These are phyloP conservation scores for Eupeodes luniger DNA, from an alignment of 2,888 invertebrate genomes.

Conservation along the genomic window DNA sequence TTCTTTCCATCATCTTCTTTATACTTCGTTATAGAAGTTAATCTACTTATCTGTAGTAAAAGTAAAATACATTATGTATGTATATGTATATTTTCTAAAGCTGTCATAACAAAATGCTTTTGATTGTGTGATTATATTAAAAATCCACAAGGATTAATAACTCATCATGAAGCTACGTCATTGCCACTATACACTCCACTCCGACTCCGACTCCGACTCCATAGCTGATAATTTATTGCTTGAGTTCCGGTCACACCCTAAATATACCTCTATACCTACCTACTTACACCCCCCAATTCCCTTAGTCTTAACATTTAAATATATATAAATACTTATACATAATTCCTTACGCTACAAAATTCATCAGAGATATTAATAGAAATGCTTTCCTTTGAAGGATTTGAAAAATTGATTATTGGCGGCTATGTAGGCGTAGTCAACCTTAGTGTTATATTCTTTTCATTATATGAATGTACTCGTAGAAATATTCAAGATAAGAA, in stretches of 20 bases:
- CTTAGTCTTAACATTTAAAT: background rate
- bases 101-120: constrained; percentile 4
- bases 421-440: constrained; percentile 11
- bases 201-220: background rate
- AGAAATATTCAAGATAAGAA: too few species aligned
- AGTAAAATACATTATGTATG: background rate
- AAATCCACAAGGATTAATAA: constrained; percentile 45
- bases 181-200: background rate
- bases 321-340: background rate
- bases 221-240: constrained; percentile 39
- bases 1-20: background rate
- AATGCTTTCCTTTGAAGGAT: constrained; percentile 18
- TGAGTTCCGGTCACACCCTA: constrained; percentile 41
- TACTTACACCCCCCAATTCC: background rate
- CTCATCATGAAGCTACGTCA: constrained; percentile 26
- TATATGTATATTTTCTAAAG: background rate
- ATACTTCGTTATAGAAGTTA: background rate
- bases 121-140: constrained; percentile 23
- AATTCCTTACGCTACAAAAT: background rate
- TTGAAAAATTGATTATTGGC: constrained; percentile 1
- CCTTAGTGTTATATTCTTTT: background rate
- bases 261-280: background rate
- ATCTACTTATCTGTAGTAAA: background rate
- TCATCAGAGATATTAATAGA: constrained; percentile 7
- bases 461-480: background rate